These are phyloP conservation scores for Pogonomyrmex californicus DNA, from an alignment of 1,140 invertebrate species.

Conservation along the genomic window DNA sequence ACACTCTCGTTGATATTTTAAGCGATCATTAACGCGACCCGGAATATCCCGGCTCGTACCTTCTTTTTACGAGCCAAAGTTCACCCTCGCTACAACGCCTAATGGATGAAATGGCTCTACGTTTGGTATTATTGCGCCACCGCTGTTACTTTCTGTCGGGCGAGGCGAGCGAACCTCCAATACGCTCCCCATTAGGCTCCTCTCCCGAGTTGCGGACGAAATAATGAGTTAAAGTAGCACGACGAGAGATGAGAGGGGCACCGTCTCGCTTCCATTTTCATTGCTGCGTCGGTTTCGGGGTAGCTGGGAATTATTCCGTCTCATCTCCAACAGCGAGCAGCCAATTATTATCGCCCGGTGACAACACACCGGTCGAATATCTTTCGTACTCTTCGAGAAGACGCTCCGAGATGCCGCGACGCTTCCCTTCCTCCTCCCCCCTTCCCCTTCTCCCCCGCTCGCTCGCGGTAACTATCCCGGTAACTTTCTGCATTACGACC, in stretches of 20 bases:
- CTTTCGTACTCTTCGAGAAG: conserved; percentile 27
- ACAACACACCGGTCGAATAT: conserved; percentile 35
- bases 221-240: conserved; percentile 51
- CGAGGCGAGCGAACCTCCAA: conserved; percentile 19
- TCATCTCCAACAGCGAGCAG: conserved; percentile 25
- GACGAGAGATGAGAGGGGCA: background rate
- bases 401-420: background rate
- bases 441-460: background rate
- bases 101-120: conserved; percentile 46
- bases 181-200: conserved; percentile 39
- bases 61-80: conserved; percentile 26
- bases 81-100: conserved; percentile 27
- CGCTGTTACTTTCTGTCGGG: conserved; percentile 36
- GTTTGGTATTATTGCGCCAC: conserved; percentile 56
- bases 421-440: background rate
- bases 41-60: background rate
- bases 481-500: conserved; percentile 55
- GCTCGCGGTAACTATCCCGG: conserved; percentile 32
- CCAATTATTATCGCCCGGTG: conserved; percentile 50
- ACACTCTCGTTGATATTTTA: conserved; percentile 13
- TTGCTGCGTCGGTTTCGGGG: conserved; percentile 7
- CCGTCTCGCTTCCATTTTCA: conserved; percentile 50
- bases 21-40: background rate
- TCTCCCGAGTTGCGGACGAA: conserved; percentile 5
- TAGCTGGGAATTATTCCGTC: conserved; percentile 46